Conservation (phyloP, 2,113 vertebrate genomes). For the Prinia subflava region DNA sequence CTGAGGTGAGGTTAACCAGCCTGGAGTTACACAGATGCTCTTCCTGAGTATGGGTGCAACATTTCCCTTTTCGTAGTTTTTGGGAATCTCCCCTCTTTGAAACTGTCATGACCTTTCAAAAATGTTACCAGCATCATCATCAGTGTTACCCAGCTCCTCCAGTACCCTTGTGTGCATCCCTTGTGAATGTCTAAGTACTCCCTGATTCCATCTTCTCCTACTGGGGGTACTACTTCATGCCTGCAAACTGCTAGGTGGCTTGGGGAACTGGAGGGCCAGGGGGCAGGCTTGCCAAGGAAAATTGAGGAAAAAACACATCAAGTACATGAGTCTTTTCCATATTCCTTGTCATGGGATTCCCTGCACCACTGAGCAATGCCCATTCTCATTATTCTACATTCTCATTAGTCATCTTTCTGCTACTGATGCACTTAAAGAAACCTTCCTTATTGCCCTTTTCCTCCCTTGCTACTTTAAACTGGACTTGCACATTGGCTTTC, state of each 20-base stretch:
- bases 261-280: background rate
- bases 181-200: background rate
- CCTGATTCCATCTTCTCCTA: background rate
- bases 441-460: background rate
- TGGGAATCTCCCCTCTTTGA: background rate
- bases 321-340: background rate
- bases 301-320: fast-evolving
- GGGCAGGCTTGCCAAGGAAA: background rate
- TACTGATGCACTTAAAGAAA: background rate
- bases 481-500: background rate
- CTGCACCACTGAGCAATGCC: background rate
- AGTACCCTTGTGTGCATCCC: background rate
- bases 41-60: background rate
- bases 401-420: background rate
- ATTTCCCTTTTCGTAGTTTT: background rate
- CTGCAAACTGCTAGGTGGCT: background rate
- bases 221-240: background rate
- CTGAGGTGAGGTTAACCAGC: background rate
- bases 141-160: background rate
- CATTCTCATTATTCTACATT: background rate
- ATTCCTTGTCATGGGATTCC: background rate
- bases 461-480: background rate
- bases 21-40: background rate
- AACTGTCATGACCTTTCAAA: background rate
- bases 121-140: background rate